A percentile compares a stretch with the other conserved stretches of the same genome.
Conservation (phyloP, 2,888 invertebrate species). For the Argyresthia albistria region DNA sequence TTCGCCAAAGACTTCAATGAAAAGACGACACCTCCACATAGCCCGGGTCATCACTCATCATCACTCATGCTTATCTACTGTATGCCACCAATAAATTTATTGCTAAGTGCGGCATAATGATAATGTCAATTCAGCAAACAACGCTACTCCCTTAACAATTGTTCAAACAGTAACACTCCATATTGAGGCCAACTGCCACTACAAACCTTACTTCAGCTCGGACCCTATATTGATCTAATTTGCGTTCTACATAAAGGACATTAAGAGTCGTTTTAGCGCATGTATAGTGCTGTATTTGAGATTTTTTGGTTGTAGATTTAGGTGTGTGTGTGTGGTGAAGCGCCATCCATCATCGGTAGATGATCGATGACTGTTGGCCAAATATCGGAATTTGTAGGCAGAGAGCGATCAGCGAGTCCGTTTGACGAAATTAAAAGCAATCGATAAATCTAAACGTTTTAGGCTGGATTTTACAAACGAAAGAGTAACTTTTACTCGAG, state of each 20-base stretch:
- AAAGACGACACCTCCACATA: too few species aligned
- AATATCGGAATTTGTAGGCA: constrained; percentile 61
- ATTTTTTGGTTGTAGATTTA: neutral
- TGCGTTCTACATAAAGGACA: constrained; percentile 10
- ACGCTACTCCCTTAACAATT: constrained; percentile 41
- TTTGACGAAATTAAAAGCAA: too few species aligned
- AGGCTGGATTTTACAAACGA: too few species aligned
- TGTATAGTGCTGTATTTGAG: neutral
- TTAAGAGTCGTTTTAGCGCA: constrained; percentile 1
- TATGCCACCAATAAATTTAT: constrained; percentile 12
- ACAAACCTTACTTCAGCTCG: constrained; percentile 19
- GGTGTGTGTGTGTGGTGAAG: neutral
- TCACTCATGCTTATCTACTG: neutral
- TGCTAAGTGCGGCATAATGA: constrained; percentile 61
- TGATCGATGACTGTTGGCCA: constrained; percentile 63
- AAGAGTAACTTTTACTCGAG: too few species aligned
- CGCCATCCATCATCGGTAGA: constrained; percentile 60
- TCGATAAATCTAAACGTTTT: too few species aligned
- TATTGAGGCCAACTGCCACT: constrained; percentile 35
- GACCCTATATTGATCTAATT: neutral
- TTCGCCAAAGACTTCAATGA: too few species aligned
- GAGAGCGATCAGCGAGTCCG: neutral
- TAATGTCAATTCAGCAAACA: constrained; percentile 58
- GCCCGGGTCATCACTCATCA: too few species aligned
- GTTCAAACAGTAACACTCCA: constrained; percentile 51